Evolutionary conservation across 1,140 invertebrate genomes (phyloP).

Genomic region (Dinoponera quadriceps): DNA sequence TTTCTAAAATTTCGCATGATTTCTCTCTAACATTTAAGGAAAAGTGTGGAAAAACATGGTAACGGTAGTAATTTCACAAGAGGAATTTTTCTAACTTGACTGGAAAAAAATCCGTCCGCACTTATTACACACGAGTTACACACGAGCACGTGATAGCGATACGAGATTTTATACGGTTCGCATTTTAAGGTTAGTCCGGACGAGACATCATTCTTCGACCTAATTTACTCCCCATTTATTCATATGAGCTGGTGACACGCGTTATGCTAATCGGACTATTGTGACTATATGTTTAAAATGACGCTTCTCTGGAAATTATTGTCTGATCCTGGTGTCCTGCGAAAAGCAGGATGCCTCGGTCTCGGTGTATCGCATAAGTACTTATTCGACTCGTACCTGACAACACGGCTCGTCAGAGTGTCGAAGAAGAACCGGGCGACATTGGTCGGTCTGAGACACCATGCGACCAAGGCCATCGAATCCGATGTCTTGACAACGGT

Average conservation of each 20-base stretch:
- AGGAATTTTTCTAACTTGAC: neutral
- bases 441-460: slow-evolving; percentile 36
- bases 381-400: slow-evolving; percentile 55
- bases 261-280: neutral
- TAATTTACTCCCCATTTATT: slow-evolving; percentile 1
- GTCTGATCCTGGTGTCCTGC: slow-evolving; percentile 37
- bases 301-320: slow-evolving; percentile 57
- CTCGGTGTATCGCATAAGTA: slow-evolving; percentile 59
- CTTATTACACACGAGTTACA: no score
- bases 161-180: neutral
- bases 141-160: neutral
- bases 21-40: no score
- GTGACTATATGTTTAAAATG: slow-evolving; percentile 43
- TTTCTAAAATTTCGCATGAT: no score
- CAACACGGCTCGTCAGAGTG: neutral
- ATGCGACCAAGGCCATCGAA: slow-evolving; percentile 27
- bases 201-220: neutral
- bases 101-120: neutral
- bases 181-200: slow-evolving; percentile 17
- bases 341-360: slow-evolving; percentile 52
- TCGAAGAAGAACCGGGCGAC: slow-evolving; percentile 37
- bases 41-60: no score
- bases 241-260: neutral
- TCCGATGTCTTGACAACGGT: slow-evolving; percentile 19
- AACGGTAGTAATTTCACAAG: neutral